Base-by-base conservation (phyloP, 2,113 vertebrate species). In the Tupaia tana region DNA sequence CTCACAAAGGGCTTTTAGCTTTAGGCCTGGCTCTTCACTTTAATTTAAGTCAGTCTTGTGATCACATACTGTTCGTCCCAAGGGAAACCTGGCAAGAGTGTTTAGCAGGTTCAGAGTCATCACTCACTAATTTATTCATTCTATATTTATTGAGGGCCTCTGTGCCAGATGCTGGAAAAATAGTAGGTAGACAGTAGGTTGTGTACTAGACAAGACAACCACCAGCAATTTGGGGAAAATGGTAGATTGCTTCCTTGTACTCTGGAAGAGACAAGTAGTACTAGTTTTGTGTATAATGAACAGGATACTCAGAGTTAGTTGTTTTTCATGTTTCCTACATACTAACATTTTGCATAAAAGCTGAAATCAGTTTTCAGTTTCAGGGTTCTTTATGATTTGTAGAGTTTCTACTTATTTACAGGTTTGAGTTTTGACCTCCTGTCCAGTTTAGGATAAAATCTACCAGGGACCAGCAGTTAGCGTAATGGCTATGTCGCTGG, bases 31-130 rank as follows among this genome's bases (percentile, higher is more conserved):
- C 86, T 96, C 71, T 96, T 95, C 34, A 54, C 70, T 92, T 96
- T 95, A 87, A 92, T 96, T 90, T 95, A 81, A 95, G 66, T 94
- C 90, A 86, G 73, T 91, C 90, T 91, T 89, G 52, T 80, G 95
- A 85, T 91, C 86, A 86, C 94, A 93, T 89, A 94, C 64, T 88
- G 29, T 91, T 79, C 20, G 9, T 95, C 89, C 91, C 91, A 69
- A 91, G 70, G 58, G 79, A 80, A 85, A 83, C 34, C n/a, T 77
- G 15, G 43, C 27, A 92, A 93, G 63, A 86, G 71, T 77, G 14
- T 91, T 64, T 96, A 69, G 75, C 93, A 95, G 54, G 52, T 86
- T 96, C 67, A 34, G 9, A 89, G 63, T 96, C 91, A 89, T 86
- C 34, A 19, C 34, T 86, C 54, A 78, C 91, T 93, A 84, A 90